Conservation (phyloP, 2,113 vertebrate species). For the Xenopus borealis region DNA sequence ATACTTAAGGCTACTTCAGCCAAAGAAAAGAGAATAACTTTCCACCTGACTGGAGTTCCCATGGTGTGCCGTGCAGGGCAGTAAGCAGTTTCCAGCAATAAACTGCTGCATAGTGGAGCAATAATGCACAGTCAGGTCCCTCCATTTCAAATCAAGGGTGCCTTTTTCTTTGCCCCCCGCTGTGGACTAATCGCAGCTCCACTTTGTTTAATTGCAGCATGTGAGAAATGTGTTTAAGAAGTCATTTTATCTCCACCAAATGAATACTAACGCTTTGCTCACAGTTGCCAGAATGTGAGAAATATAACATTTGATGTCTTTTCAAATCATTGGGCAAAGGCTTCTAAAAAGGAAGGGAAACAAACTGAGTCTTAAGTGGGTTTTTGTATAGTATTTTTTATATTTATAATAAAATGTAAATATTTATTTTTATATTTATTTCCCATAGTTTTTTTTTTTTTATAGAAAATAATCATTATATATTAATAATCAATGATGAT, state of each 20-base stretch:
- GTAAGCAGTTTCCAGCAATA: slow-evolving; percentile 99
- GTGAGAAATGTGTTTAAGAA: slow-evolving; percentile 98
- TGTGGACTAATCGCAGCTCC: slow-evolving; percentile 98
- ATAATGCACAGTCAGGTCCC: slow-evolving; percentile 98
- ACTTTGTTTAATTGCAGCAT: slow-evolving; percentile 99
- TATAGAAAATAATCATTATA: too few species aligned
- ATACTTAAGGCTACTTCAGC: slow-evolving; percentile 84
- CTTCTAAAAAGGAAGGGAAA: too few species aligned
- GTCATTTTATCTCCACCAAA: slow-evolving; percentile 95
- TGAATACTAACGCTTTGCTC: slow-evolving; percentile 86
- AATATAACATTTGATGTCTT: slow-evolving; percentile 45
- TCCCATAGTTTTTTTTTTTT: too few species aligned
- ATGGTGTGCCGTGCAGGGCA: slow-evolving; percentile 92
- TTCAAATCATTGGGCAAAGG: too few species aligned
- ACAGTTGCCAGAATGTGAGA: slow-evolving; percentile 92
- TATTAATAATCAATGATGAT: too few species aligned
- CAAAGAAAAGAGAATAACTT: slow-evolving; percentile 86
- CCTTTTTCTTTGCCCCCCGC: slow-evolving; percentile 96
- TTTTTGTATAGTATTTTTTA: too few species aligned
- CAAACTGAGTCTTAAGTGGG: too few species aligned
- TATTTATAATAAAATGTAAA: too few species aligned
- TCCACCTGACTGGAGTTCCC: slow-evolving; percentile 99
- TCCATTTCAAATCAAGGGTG: slow-evolving; percentile 99
- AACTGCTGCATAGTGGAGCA: slow-evolving; percentile 96
- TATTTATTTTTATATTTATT: too few species aligned